A percentile compares a stretch with the other conserved stretches of the same genome.
Evolutionary conservation across 2,797 vertebrate species (phyloP).

Genomic region (Clarias laeviceps): DNA sequence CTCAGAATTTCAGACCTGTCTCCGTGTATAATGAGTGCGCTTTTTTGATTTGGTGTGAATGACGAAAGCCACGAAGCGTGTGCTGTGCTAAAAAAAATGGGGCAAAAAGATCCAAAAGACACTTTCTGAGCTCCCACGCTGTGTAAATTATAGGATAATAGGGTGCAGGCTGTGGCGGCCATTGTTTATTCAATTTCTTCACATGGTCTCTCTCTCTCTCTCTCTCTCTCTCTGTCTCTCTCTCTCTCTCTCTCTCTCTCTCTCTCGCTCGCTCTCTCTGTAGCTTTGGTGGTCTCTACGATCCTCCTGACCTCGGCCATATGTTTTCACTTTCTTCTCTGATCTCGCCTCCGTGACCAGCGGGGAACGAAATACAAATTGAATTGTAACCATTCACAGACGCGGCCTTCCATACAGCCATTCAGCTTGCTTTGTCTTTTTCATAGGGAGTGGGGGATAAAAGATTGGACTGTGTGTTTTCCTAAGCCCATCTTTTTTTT

Average conservation of each 20-base stretch:
- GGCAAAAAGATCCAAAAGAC: background rate
- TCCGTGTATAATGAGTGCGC: constrained; percentile 76
- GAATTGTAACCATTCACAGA: constrained; percentile 99
- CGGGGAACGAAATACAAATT: constrained; percentile 99
- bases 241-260: background rate
- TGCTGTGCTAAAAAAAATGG: background rate
- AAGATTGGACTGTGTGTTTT: constrained; percentile 74
- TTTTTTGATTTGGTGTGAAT: constrained; percentile 85
- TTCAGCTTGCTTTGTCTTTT: constrained; percentile 93
- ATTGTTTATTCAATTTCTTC: constrained; percentile 98
- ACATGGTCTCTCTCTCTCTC: constrained; percentile 79
- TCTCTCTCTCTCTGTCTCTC: background rate
- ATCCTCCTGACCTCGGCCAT: constrained; percentile 97
- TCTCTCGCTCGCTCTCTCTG: background rate
- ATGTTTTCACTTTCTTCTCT: constrained; percentile 99
- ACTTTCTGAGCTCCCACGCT: constrained; percentile 79
- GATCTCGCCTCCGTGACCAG: constrained; percentile 99
- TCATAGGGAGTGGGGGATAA: constrained; percentile 63
- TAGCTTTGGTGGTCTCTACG: constrained; percentile 89
- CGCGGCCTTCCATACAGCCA: constrained; percentile 87
- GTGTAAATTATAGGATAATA: constrained; percentile 97
- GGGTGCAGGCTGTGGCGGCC: constrained; percentile 91
- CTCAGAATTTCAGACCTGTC: constrained; percentile 91
- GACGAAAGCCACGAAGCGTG: constrained; percentile 73
- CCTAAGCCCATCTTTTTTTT: constrained; percentile 10